Conservation (phyloP, 1,140 invertebrate species). For the Cotesia vestalis region DNA sequence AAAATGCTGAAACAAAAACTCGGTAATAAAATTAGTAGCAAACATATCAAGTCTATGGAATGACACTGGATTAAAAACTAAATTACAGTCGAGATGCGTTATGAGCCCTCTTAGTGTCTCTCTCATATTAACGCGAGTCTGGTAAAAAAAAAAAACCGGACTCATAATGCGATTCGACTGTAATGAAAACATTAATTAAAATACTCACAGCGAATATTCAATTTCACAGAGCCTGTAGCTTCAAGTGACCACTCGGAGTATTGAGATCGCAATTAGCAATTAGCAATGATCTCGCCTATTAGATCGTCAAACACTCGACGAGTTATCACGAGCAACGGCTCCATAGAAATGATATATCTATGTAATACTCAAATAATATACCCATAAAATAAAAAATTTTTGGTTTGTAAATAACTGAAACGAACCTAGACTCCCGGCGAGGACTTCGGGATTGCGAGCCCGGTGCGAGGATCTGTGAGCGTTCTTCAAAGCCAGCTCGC, state of each 20-base stretch:
- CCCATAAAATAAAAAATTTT: background rate
- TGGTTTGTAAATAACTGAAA: slow-evolving; percentile 7
- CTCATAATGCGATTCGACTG: no score
- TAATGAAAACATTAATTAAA: no score
- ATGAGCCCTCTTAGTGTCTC: no score
- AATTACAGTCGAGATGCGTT: no score
- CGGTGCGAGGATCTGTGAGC: slow-evolving; percentile 31
- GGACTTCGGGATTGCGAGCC: slow-evolving; percentile 3
- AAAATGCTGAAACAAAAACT: no score
- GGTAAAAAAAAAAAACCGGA: no score
- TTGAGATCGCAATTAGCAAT: slow-evolving; percentile 15
- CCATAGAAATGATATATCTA: background rate
- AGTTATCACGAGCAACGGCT: slow-evolving; percentile 2
- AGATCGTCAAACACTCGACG: slow-evolving; percentile 15
- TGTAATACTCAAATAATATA: slow-evolving; percentile 12
- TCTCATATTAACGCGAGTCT: no score
- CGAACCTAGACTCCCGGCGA: slow-evolving; percentile 35
- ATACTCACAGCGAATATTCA: no score
- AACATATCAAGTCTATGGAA: no score
- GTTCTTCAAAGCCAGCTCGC: slow-evolving; percentile 14
- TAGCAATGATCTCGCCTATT: background rate
- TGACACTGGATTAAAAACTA: no score
- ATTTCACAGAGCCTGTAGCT: background rate
- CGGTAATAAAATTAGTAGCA: no score
- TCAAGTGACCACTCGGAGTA: slow-evolving; percentile 5